These are phyloP conservation scores for Unio delphinus DNA, from an alignment of 2,888 invertebrate genomes.

Conservation along the genomic window DNA sequence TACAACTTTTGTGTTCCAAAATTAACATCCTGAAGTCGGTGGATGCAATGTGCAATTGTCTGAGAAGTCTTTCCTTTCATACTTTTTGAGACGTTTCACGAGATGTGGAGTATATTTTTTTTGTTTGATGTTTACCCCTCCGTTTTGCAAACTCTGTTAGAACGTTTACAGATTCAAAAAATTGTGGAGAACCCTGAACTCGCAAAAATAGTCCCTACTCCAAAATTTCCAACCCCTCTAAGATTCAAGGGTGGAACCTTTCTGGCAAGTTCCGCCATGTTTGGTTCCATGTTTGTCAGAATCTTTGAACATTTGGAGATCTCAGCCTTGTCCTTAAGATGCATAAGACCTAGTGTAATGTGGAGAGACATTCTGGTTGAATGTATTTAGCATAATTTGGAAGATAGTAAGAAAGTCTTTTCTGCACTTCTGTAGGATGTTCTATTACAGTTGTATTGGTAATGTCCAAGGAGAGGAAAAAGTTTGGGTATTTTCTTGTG, in stretches of 20 bases:
- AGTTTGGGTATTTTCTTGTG: constrained; percentile 41
- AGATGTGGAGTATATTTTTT: constrained; percentile 69
- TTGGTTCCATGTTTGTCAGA: constrained; percentile 37
- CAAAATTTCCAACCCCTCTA: constrained; percentile 67
- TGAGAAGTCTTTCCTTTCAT: no score
- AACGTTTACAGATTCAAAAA: constrained; percentile 58
- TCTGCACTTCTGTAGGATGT: constrained; percentile 57
- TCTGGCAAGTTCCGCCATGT: constrained; percentile 37
- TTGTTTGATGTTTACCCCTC: constrained; percentile 65
- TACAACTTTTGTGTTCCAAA: no score
- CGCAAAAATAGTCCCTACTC: constrained; percentile 67
- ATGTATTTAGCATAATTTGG: constrained; percentile 63
- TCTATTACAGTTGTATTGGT: constrained; percentile 52
- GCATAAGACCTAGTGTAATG: constrained; percentile 69
- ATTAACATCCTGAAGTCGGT: no score
- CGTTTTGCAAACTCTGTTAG: constrained; percentile 57
- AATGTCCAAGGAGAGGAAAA: constrained; percentile 69
- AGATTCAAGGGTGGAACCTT: constrained; percentile 45
- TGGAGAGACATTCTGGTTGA: constrained; percentile 65
- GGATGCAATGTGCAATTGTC: no score
- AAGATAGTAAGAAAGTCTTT: constrained; percentile 59
- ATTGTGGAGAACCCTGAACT: constrained; percentile 55
- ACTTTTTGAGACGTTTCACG: no score
- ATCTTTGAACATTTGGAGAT: constrained; percentile 45
- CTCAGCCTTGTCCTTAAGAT: constrained; percentile 60